Evolutionary conservation across 2,888 invertebrate species (phyloP).

Genomic region (Tenthredo notha): DNA sequence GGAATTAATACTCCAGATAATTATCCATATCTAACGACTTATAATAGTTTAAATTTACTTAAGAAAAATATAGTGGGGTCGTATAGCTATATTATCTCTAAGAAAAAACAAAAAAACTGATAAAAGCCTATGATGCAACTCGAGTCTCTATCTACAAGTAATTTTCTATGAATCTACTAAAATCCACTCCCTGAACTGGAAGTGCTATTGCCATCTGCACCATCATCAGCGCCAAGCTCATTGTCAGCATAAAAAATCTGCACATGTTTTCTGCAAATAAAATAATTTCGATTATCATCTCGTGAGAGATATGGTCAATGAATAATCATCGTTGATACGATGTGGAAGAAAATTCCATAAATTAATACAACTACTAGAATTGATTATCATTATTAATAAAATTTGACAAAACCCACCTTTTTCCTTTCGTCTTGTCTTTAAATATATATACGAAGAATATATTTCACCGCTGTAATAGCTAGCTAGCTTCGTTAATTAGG

Average conservation of each 20-base stretch:
- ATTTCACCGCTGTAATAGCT: background rate
- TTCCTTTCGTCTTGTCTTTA: background rate
- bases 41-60: background rate
- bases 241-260: background rate
- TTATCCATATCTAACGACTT: background rate
- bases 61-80: background rate
- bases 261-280: background rate
- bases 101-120: background rate
- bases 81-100: background rate
- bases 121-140: background rate
- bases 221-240: background rate
- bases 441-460: background rate
- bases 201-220: conserved; percentile 71
- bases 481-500: background rate
- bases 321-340: background rate
- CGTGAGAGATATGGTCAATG: background rate
- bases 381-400: no score
- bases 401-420: background rate
- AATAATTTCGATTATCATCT: background rate
- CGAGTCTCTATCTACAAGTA: background rate
- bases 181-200: conserved; percentile 71
- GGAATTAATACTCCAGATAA: background rate
- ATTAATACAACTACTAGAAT: no score
- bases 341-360: no score
- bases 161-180: background rate